phyloP scores from a whole-genome alignment of 1,140 invertebrate species.

The Atta texana region DNA sequence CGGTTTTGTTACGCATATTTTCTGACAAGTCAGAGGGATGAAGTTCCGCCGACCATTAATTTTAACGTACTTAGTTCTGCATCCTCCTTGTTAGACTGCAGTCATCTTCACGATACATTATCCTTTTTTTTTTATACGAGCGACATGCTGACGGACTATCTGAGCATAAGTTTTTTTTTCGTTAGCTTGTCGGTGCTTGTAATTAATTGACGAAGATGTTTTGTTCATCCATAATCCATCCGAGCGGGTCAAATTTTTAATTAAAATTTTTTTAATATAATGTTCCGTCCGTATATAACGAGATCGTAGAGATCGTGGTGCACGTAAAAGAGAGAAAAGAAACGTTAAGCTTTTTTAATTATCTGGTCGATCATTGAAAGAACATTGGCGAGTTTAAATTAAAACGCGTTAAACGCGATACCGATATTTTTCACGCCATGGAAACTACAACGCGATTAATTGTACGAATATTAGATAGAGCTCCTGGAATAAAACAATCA shows the following conservation, averaged over 20 bases:
- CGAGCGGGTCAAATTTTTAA: constrained; percentile 63
- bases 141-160: constrained; percentile 60
- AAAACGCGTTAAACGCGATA: constrained; percentile 49
- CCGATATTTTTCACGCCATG: constrained; percentile 52
- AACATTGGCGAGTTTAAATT: constrained; percentile 60
- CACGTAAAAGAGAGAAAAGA: constrained; percentile 13
- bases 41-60: constrained; percentile 74
- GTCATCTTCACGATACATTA: constrained; percentile 70
- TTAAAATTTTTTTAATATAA: constrained; percentile 67
- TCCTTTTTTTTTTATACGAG: constrained; percentile 1
- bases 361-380: constrained; percentile 57
- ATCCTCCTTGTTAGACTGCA: constrained; percentile 68
- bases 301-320: constrained; percentile 42
- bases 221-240: constrained; percentile 50
- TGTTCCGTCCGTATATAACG: constrained; percentile 25
- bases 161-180: constrained; percentile 46
- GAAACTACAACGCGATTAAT: constrained; percentile 47
- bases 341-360: constrained; percentile 60
- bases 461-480: constrained; percentile 37
- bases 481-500: not conserved
- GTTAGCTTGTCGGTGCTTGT: constrained; percentile 52
- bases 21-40: constrained; percentile 46
- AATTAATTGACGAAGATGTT: constrained; percentile 73
- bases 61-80: constrained; percentile 66
- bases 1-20: constrained; percentile 67